Percentiles rank a stretch among this genome's conserved stretches.
Evolutionary conservation across 2,888 invertebrate species (phyloP).

Genomic region (Teinopalpus imperialis): DNA sequence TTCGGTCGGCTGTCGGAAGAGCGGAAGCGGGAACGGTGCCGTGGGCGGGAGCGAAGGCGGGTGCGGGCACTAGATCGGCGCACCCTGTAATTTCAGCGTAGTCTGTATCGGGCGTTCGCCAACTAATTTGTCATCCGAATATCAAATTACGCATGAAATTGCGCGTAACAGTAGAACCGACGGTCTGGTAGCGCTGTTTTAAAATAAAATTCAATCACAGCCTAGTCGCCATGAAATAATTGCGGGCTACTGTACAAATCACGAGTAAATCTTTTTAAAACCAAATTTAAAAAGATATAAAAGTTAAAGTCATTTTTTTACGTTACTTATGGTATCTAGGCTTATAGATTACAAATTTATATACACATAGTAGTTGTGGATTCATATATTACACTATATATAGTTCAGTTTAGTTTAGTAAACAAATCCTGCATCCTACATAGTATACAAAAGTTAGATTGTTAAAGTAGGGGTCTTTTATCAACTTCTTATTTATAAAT

Average conservation of each 20-base stretch:
- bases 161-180: constrained; percentile 68
- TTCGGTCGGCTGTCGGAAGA: constrained; percentile 10
- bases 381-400: no score
- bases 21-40: constrained; percentile 27
- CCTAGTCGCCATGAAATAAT: constrained; percentile 59
- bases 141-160: constrained; percentile 79
- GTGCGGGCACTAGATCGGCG: constrained; percentile 31
- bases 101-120: constrained; percentile 53
- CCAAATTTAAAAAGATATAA: no score
- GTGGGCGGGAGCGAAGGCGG: constrained; percentile 31
- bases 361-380: no score
- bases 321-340: no score
- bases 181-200: constrained; percentile 61
- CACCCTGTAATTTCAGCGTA: constrained; percentile 71
- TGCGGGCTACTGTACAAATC: constrained; percentile 43
- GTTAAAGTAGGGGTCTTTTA: no score
- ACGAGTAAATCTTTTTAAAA: constrained; percentile 24
- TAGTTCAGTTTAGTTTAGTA: no score
- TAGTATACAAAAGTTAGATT: no score
- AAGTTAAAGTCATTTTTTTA: no score
- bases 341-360: no score
- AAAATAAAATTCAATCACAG: constrained; percentile 70
- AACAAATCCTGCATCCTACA: no score
- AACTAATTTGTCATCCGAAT: constrained; percentile 79
- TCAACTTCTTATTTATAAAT: no score